Evolutionary conservation across 2,888 invertebrate genomes (phyloP).

Genomic region (Chromoteleia sp.): DNA sequence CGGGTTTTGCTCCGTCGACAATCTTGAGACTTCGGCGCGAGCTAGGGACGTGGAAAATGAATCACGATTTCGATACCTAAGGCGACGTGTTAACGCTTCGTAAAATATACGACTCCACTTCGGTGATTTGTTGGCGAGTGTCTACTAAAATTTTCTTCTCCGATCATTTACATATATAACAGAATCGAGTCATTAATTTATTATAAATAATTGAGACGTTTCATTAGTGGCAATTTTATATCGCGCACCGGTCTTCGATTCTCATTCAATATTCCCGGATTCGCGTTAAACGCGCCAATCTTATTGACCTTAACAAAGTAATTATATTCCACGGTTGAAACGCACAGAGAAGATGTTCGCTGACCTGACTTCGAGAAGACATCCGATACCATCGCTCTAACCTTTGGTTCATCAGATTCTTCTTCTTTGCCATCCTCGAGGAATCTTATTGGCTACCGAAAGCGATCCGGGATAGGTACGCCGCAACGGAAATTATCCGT

Average conservation of each 20-base stretch:
- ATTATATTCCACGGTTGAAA: too few species aligned
- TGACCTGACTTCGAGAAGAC: not conserved
- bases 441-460: slow-evolving; percentile 44
- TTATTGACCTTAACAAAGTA: too few species aligned
- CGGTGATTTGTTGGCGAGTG: slow-evolving; percentile 54
- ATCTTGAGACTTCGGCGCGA: slow-evolving; percentile 56
- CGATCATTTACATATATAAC: slow-evolving; percentile 67
- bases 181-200: slow-evolving; percentile 47
- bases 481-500: slow-evolving; percentile 80
- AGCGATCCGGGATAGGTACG: slow-evolving; percentile 35
- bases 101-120: slow-evolving; percentile 50
- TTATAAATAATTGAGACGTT: slow-evolving; percentile 43
- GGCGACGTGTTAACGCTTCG: slow-evolving; percentile 69
- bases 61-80: slow-evolving; percentile 66
- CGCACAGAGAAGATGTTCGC: too few species aligned
- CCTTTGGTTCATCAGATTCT: slow-evolving; percentile 55
- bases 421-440: slow-evolving; percentile 25
- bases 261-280: too few species aligned
- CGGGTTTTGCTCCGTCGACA: slow-evolving; percentile 69
- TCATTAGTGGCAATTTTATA: slow-evolving; percentile 1
- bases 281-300: too few species aligned
- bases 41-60: slow-evolving; percentile 58
- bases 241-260: too few species aligned
- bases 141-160: slow-evolving; percentile 51
- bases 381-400: slow-evolving; percentile 33